Percentiles rank a stretch among this genome's conserved stretches.
These are phyloP conservation scores for fruit fly (Drosophila melanogaster) DNA, from an alignment of 1,140 invertebrate species.

Conservation along the genomic window DNA sequence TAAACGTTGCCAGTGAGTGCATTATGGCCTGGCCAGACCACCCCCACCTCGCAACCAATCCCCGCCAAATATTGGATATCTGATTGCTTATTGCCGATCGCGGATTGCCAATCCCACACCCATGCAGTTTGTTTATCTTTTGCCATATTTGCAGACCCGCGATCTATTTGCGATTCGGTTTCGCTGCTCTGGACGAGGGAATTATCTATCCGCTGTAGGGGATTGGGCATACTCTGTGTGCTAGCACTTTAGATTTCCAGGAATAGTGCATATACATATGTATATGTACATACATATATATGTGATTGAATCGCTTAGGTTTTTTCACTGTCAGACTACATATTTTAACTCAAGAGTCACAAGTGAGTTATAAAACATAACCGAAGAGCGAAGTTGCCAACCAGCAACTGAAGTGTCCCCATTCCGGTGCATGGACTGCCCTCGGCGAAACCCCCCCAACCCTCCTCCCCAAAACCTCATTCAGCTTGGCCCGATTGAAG, in stretches of 20 bases:
- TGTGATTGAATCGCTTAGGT: too few species aligned
- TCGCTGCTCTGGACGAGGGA: constrained; percentile 20
- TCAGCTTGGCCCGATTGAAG: constrained; percentile 9
- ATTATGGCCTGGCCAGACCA: not conserved
- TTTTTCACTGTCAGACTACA: too few species aligned
- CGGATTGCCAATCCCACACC: constrained; percentile 4
- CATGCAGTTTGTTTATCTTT: constrained; percentile 36
- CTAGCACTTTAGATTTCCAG: not conserved
- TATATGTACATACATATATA: too few species aligned
- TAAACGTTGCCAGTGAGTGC: constrained; percentile 1
- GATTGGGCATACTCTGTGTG: not conserved
- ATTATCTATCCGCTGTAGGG: constrained; percentile 19
- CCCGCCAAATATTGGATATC: constrained; percentile 1
- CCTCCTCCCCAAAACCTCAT: not conserved
- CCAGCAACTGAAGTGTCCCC: constrained; percentile 39
- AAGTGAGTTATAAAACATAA: not conserved
- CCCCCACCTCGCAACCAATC: not conserved
- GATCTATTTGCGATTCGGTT: constrained; percentile 53
- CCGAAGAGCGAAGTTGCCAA: not conserved
- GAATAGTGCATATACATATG: not conserved
- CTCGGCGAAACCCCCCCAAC: not conserved
- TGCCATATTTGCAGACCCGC: constrained; percentile 38
- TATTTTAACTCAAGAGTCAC: not conserved
- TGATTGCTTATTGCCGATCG: not conserved
- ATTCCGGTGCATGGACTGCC: constrained; percentile 21